Percentiles rank a stretch among this genome's conserved stretches.
These are phyloP conservation scores for Eutrigla gurnardus DNA, from an alignment of 2,797 vertebrate species.

Conservation along the genomic window DNA sequence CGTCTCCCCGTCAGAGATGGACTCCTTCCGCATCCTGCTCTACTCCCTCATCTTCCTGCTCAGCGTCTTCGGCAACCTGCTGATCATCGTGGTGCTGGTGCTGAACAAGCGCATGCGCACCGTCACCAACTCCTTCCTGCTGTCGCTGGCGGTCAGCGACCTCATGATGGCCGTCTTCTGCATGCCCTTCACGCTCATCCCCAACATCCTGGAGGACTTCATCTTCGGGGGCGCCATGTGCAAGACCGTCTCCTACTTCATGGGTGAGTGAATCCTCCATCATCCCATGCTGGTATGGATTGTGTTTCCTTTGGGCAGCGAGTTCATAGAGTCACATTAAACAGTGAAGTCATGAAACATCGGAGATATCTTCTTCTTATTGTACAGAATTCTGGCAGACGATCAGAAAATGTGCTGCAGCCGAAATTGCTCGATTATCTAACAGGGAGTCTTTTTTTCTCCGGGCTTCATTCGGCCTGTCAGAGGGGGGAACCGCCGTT, in stretches of 20 bases:
- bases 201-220: slow-evolving; percentile 92
- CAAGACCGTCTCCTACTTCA: slow-evolving; percentile 91
- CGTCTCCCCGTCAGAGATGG: slow-evolving; percentile 73
- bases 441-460: slow-evolving; percentile 22
- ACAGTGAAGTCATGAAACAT: too few relatives aligned
- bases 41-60: slow-evolving; percentile 91
- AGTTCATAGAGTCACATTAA: too few relatives aligned
- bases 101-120: slow-evolving; percentile 93
- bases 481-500: slow-evolving; percentile 40
- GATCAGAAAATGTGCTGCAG: slow-evolving; percentile 9
- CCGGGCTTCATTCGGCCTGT: slow-evolving; percentile 34
- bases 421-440: slow-evolving; percentile 28
- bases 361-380: too few relatives aligned
- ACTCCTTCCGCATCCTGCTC: slow-evolving; percentile 87
- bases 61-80: slow-evolving; percentile 91
- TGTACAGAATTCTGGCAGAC: background rate
- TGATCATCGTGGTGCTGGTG: slow-evolving; percentile 91
- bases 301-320: too few relatives aligned
- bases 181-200: slow-evolving; percentile 96
- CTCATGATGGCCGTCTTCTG: slow-evolving; percentile 94
- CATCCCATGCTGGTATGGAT: background rate
- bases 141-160: slow-evolving; percentile 95
- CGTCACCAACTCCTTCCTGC: slow-evolving; percentile 96
- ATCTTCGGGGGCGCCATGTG: slow-evolving; percentile 92
- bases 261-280: slow-evolving; percentile 84